These are phyloP conservation scores for Rhinophrynus dorsalis DNA, from an alignment of 2,797 vertebrate genomes.

Conservation along the genomic window DNA sequence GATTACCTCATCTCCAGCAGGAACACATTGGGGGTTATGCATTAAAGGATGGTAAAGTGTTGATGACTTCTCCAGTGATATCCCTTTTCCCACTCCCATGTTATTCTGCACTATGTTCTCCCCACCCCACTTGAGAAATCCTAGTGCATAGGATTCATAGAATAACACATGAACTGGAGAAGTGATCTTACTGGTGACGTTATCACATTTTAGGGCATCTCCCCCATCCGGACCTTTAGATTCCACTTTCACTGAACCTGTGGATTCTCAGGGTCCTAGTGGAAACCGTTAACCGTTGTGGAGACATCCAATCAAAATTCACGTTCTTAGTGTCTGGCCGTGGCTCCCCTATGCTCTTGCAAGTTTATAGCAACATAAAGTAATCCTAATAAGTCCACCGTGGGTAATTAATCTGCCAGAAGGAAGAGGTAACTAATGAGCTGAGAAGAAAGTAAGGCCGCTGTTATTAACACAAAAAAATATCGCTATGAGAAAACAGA, in stretches of 20 bases:
- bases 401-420: constrained; percentile 2
- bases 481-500: background rate
- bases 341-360: background rate
- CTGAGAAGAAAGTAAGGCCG: constrained; percentile 9
- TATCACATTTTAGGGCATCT: no score
- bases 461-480: background rate
- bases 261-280: background rate
- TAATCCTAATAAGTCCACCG: background rate
- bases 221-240: background rate
- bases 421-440: background rate
- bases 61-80: no score
- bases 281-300: no score
- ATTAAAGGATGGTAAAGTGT: no score
- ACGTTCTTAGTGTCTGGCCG: background rate
- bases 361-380: background rate
- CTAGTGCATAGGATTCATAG: no score
- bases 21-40: background rate
- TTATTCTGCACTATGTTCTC: no score
- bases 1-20: constrained; percentile 4
- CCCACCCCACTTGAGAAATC: no score
- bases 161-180: no score
- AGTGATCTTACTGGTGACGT: no score
- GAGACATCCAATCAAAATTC: background rate
- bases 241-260: background rate
- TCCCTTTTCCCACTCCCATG: no score